These are phyloP conservation scores for Apotomis turbidana DNA, from an alignment of 2,888 invertebrate species.

Conservation along the genomic window DNA sequence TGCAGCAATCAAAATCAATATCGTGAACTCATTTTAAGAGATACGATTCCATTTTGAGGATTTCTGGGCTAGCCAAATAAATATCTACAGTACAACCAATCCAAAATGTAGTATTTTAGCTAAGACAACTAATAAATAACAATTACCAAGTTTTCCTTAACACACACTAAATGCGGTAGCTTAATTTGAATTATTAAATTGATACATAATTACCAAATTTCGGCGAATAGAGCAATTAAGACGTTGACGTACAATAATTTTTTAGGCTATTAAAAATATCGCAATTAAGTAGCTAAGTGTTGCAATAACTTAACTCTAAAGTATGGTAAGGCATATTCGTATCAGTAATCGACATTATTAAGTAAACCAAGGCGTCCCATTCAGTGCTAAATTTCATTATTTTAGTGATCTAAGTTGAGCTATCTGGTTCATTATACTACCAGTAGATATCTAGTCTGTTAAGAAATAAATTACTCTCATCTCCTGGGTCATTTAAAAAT, in stretches of 20 bases:
- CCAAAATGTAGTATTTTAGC: constrained; percentile 3
- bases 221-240: constrained; percentile 17
- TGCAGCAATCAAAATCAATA: neutral
- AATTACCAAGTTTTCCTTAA: constrained; percentile 38
- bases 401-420: constrained; percentile 45
- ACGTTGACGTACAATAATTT: constrained; percentile 1
- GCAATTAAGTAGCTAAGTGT: constrained; percentile 35
- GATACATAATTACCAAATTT: constrained; percentile 21
- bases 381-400: constrained; percentile 49
- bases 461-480: constrained; percentile 8
- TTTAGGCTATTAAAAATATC: constrained; percentile 1
- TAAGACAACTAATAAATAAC: constrained; percentile 9
- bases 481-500: no score
- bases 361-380: constrained; percentile 56
- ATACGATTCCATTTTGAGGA: neutral
- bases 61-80: neutral
- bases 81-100: neutral
- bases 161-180: constrained; percentile 45
- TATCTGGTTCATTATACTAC: constrained; percentile 38
- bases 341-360: constrained; percentile 49
- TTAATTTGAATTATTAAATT: constrained; percentile 20
- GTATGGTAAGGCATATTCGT: constrained; percentile 55
- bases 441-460: constrained; percentile 14
- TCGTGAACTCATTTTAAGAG: neutral
- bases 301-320: constrained; percentile 52